A percentile compares a stretch with the other conserved stretches of the same genome.
Conservation (phyloP, 92 coral and sea anemone species). For the Epizoanthus illoricatus region DNA sequence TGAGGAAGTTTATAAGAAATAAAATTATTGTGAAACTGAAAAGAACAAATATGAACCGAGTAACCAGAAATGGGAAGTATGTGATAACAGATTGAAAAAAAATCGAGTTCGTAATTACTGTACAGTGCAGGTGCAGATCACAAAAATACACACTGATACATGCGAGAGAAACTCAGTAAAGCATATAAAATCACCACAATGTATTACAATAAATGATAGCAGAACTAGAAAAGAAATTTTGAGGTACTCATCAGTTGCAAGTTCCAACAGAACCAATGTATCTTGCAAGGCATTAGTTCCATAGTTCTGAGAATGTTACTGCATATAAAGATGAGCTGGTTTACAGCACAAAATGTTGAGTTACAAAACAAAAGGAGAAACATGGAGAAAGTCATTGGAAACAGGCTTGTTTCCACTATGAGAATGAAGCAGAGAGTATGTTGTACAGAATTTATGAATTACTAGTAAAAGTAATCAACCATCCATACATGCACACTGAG, state of each 20-base stretch:
- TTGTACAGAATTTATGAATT: slow-evolving; percentile 2
- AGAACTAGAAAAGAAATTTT: background rate
- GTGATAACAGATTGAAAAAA: background rate
- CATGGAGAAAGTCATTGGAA: background rate
- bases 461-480: background rate
- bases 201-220: slow-evolving; percentile 30
- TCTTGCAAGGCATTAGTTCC: slow-evolving; percentile 3
- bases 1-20: background rate
- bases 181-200: background rate
- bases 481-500: background rate
- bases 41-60: background rate
- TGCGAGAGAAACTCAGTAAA: slow-evolving; percentile 3
- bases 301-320: background rate
- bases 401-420: background rate
- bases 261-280: no score
- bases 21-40: background rate
- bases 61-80: background rate
- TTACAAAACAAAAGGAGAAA: background rate
- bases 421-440: slow-evolving; percentile 25
- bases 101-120: no score
- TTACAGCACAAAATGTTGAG: slow-evolving; percentile 7
- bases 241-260: slow-evolving; percentile 23
- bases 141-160: no score
- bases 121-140: no score
- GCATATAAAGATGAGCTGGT: background rate